A percentile compares a stretch with the other conserved stretches of the same genome.
phyloP scores from a whole-genome alignment of 2,797 vertebrate species.

The Trematomus bernacchii region DNA sequence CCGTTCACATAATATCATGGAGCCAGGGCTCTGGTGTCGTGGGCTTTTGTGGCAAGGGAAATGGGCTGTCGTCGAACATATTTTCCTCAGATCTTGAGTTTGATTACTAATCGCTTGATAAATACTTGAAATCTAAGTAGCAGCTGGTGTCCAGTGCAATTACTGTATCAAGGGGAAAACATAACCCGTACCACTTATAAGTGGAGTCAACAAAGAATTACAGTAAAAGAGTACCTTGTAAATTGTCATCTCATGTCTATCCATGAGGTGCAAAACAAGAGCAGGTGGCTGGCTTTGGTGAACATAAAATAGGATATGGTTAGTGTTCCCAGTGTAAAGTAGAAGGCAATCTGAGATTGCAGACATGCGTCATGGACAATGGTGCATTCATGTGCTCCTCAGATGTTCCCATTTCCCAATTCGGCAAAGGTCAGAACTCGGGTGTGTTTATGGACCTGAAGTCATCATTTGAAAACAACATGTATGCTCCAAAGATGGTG shows the following conservation, averaged over 20 bases:
- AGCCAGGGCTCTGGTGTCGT: constrained; percentile 10
- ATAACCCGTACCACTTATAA: background rate
- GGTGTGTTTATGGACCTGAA: too few relatives aligned
- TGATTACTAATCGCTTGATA: constrained; percentile 47
- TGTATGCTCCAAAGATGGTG: too few relatives aligned
- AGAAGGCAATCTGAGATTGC: too few relatives aligned
- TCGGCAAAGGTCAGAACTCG: too few relatives aligned
- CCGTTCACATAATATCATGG: constrained; percentile 50
- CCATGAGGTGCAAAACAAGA: background rate
- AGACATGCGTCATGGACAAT: too few relatives aligned
- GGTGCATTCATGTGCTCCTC: too few relatives aligned
- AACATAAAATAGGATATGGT: background rate
- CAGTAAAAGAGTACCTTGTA: background rate
- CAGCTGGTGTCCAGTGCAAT: constrained; percentile 35
- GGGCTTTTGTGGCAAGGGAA: constrained; percentile 28
- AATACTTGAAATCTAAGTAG: constrained; percentile 52
- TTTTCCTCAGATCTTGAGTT: constrained; percentile 51
- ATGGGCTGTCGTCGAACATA: constrained; percentile 40
- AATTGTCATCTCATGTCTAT: background rate
- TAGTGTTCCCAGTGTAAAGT: too few relatives aligned
- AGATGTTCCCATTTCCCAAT: too few relatives aligned
- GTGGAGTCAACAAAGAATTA: constrained; percentile 2
- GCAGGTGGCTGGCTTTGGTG: background rate
- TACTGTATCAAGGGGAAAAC: constrained; percentile 5
- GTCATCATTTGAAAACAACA: too few relatives aligned